Percentiles rank a stretch among this genome's conserved stretches.
These are phyloP conservation scores for Emys orbicularis DNA, from an alignment of 2,797 vertebrate genomes.

Conservation along the genomic window DNA sequence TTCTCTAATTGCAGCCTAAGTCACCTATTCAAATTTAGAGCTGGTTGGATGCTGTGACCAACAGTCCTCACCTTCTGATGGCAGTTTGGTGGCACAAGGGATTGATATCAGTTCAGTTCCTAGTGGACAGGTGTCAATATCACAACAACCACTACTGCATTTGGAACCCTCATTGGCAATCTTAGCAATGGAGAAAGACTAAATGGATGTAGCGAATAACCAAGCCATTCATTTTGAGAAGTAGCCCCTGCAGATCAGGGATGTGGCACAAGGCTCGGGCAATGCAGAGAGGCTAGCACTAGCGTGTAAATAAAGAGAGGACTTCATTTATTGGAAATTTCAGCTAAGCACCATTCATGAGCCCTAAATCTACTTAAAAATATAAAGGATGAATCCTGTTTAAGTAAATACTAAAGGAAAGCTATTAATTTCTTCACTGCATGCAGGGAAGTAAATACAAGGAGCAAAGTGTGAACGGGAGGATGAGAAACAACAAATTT, in stretches of 20 bases:
- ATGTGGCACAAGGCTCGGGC: background rate
- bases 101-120: background rate
- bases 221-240: background rate
- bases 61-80: background rate
- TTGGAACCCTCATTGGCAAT: background rate
- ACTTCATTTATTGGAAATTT: background rate
- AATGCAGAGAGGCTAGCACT: background rate
- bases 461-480: background rate
- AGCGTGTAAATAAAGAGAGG: background rate
- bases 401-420: background rate
- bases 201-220: background rate
- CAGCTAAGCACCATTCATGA: background rate
- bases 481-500: background rate
- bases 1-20: background rate
- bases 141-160: background rate
- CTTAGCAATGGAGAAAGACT: background rate
- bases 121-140: background rate
- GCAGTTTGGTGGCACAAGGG: background rate
- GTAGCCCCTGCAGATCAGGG: too few relatives aligned
- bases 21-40: background rate
- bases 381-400: background rate
- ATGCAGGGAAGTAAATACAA: accelerated
- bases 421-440: background rate
- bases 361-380: background rate
- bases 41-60: background rate